These are phyloP conservation scores for Pterobdella sp. DNA, from an alignment of 2,888 invertebrate species.

Conservation along the genomic window DNA sequence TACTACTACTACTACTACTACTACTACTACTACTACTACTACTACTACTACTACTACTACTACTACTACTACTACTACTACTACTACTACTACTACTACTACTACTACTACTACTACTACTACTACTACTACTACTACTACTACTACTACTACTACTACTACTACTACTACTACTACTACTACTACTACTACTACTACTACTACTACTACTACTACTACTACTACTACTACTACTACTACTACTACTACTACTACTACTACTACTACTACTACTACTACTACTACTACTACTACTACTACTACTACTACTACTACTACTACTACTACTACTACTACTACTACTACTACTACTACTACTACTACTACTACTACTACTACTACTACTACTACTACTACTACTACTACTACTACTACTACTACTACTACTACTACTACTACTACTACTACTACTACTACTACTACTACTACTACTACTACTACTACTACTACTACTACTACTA, in stretches of 20 bases:
- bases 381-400: background rate
- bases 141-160: conserved; percentile 16
- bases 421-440: too few relatives aligned
- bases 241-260: conserved; percentile 15
- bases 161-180: conserved; percentile 16
- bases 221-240: conserved; percentile 16
- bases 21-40: conserved; percentile 14
- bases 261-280: conserved; percentile 16
- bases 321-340: conserved; percentile 16
- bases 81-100: conserved; percentile 16
- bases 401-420: background rate
- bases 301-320: conserved; percentile 15
- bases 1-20: conserved; percentile 15
- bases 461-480: background rate
- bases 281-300: conserved; percentile 15
- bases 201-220: conserved; percentile 16
- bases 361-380: background rate
- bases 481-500: background rate
- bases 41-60: conserved; percentile 16
- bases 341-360: background rate
- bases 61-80: conserved; percentile 15
- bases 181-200: conserved; percentile 15
- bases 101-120: conserved; percentile 16
- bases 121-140: conserved; percentile 15
- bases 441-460: too few relatives aligned